Conservation (phyloP, 2,888 invertebrate species). For the Andrena hattorfiana region DNA sequence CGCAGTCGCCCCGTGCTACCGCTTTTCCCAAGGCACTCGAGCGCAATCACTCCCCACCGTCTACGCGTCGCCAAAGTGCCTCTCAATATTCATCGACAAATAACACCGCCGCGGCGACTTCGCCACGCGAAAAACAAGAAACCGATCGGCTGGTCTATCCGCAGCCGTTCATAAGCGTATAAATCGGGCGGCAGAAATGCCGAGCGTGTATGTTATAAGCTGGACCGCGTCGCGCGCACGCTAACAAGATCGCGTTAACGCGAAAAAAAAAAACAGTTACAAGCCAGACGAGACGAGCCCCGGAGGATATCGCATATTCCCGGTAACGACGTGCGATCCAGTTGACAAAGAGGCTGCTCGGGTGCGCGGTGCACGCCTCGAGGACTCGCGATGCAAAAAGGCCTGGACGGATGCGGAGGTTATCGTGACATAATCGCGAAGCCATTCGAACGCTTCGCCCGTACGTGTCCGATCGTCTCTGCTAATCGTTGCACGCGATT, state of each 20-base stretch:
- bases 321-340: constrained; percentile 49
- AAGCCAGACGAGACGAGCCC: constrained; percentile 1
- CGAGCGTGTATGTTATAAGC: constrained; percentile 43
- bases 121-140: constrained; percentile 32
- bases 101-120: constrained; percentile 15
- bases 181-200: constrained; percentile 58
- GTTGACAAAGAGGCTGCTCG: constrained; percentile 50
- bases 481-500: constrained; percentile 9
- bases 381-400: constrained; percentile 2
- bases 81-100: constrained; percentile 26
- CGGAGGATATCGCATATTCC: constrained; percentile 50
- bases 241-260: constrained; percentile 59
- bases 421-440: constrained; percentile 45
- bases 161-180: constrained; percentile 45
- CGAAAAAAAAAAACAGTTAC: constrained; percentile 38
- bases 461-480: background rate
- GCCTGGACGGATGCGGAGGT: background rate
- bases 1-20: no score
- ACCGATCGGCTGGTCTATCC: constrained; percentile 18
- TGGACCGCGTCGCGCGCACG: constrained; percentile 7
- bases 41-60: background rate
- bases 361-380: background rate
- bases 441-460: constrained; percentile 4
- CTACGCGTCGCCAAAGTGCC: constrained; percentile 4
- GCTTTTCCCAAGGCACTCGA: no score